phyloP scores from a whole-genome alignment of 1,140 invertebrate genomes.

The Neotoxoptera formosana region DNA sequence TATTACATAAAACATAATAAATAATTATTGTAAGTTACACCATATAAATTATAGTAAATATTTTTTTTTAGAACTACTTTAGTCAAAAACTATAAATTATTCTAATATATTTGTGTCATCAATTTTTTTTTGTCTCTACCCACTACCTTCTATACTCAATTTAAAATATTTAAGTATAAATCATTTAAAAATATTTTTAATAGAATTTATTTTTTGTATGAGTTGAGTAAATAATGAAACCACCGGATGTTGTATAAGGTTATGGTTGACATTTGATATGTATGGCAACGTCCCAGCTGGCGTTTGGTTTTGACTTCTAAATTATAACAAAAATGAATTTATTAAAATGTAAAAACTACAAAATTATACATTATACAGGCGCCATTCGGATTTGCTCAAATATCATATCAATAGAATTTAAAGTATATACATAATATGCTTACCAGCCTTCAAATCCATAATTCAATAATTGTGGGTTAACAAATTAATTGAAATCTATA shows the following conservation, averaged over 20 bases:
- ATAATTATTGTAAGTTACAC: background rate
- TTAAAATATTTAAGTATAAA: background rate
- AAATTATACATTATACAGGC: background rate
- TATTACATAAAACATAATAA: background rate
- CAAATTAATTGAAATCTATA: no score
- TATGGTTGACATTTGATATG: constrained; percentile 45
- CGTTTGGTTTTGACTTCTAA: constrained; percentile 30
- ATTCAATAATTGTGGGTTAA: no score
- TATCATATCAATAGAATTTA: background rate
- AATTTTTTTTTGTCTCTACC: background rate
- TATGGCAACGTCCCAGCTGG: constrained; percentile 38
- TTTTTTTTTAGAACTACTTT: background rate
- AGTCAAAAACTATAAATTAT: no score
- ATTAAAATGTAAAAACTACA: constrained; percentile 17
- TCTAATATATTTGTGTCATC: background rate
- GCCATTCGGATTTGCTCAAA: background rate
- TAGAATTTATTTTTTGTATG: background rate
- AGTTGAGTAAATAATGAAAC: background rate
- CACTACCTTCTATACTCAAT: background rate
- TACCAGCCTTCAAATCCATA: no score
- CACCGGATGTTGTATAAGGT: constrained; percentile 38
- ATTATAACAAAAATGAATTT: constrained; percentile 19
- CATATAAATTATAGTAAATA: background rate
- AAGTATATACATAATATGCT: no score
- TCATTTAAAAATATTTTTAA: background rate